Evolutionary conservation across 2,113 vertebrate genomes (phyloP).

Genomic region (Abramis brama): DNA sequence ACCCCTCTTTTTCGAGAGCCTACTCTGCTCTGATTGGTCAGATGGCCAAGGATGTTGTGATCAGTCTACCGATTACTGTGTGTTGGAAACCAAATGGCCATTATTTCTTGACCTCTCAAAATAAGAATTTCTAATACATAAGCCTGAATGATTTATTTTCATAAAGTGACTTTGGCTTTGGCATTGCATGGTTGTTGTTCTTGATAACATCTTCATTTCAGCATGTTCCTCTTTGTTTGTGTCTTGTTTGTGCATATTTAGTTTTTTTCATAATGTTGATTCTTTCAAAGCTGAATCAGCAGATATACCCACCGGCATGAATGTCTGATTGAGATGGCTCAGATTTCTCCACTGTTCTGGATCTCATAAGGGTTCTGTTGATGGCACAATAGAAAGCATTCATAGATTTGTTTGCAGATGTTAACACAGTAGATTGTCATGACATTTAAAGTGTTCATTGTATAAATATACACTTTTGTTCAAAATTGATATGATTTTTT

Average conservation of each 20-base stretch:
- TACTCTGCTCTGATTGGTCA: no score
- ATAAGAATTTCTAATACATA: neutral
- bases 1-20: no score
- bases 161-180: neutral
- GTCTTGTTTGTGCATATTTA: neutral
- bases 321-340: neutral
- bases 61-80: no score
- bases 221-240: constrained; percentile 5
- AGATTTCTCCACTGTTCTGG: neutral
- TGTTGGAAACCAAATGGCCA: no score
- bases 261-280: neutral
- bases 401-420: neutral
- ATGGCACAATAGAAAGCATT: neutral
- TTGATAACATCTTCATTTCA: neutral
- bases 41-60: no score
- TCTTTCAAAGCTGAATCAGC: constrained; percentile 5
- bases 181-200: neutral
- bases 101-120: no score
- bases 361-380: constrained; percentile 22
- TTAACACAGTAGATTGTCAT: neutral
- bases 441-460: no score
- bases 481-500: no score
- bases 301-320: constrained; percentile 9
- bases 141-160: neutral
- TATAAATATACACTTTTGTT: no score